Percentiles rank a stretch among this genome's conserved stretches.
phyloP scores from a whole-genome alignment of 2,113 vertebrate species.

The Vimba vimba region DNA sequence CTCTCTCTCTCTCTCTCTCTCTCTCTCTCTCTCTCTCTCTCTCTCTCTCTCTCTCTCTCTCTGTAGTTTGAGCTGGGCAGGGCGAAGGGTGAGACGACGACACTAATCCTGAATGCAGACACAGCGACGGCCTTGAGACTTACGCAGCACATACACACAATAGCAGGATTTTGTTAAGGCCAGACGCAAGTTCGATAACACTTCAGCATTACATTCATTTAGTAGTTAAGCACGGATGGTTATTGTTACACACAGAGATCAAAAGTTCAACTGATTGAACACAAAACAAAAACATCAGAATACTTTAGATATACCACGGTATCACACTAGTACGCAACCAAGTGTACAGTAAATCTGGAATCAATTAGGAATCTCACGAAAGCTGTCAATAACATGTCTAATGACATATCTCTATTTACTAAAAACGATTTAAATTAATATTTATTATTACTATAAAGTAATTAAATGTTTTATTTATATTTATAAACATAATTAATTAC shows the following conservation, averaged over 20 bases:
- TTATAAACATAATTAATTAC: neutral
- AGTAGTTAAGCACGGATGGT: neutral
- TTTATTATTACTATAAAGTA: no score
- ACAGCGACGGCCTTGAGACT: conserved; percentile 45
- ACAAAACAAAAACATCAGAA: neutral
- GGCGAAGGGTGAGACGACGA: neutral
- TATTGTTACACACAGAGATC: neutral
- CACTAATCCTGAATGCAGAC: conserved; percentile 62
- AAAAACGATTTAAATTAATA: no score
- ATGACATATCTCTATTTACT: no score
- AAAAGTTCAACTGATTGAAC: neutral
- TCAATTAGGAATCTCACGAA: neutral
- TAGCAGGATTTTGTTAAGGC: conserved; percentile 17
- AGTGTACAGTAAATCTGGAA: neutral
- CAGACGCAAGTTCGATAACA: neutral
- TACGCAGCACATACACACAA: neutral
- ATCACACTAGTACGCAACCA: neutral
- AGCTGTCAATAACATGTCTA: neutral
- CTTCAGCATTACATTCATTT: neutral
- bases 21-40: neutral
- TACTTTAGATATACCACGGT: neutral
- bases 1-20: neutral
- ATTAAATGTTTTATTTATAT: neutral
- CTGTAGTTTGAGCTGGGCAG: neutral
- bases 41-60: neutral